Conservation (phyloP, 2,888 invertebrate genomes). For the Aproaerema taeniolella region DNA sequence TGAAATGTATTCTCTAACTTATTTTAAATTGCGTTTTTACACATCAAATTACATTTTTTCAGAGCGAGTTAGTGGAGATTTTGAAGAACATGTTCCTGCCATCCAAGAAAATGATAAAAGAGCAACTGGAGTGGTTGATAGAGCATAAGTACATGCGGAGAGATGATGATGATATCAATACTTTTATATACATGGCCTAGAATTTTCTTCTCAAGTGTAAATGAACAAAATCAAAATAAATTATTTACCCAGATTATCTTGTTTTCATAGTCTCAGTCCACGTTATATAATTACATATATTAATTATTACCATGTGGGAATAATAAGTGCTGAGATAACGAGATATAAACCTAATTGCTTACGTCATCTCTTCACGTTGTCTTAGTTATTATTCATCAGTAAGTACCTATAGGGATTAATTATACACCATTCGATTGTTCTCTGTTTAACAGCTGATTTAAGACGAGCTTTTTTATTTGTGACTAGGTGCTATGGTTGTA, state of each 20-base stretch:
- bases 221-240: constrained; percentile 55
- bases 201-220: constrained; percentile 32
- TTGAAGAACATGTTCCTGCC: constrained; percentile 99
- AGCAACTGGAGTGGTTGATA: constrained; percentile 99
- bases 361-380: too few relatives aligned
- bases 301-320: too few relatives aligned
- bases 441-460: too few relatives aligned
- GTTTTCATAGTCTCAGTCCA: neutral
- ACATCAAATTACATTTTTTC: constrained; percentile 26
- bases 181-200: constrained; percentile 98
- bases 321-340: too few relatives aligned
- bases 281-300: neutral
- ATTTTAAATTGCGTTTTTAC: neutral
- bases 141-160: constrained; percentile 98
- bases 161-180: constrained; percentile 98
- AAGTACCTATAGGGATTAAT: too few relatives aligned
- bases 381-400: too few relatives aligned
- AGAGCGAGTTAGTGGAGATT: constrained; percentile 97
- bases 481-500: too few relatives aligned
- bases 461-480: neutral
- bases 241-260: constrained; percentile 45
- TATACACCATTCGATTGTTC: too few relatives aligned
- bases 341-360: too few relatives aligned
- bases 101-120: constrained; percentile 99
- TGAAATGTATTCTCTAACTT: neutral